Evolutionary conservation across 2,888 invertebrate genomes (phyloP).

Genomic region (Ceratothoa steindachneri): DNA sequence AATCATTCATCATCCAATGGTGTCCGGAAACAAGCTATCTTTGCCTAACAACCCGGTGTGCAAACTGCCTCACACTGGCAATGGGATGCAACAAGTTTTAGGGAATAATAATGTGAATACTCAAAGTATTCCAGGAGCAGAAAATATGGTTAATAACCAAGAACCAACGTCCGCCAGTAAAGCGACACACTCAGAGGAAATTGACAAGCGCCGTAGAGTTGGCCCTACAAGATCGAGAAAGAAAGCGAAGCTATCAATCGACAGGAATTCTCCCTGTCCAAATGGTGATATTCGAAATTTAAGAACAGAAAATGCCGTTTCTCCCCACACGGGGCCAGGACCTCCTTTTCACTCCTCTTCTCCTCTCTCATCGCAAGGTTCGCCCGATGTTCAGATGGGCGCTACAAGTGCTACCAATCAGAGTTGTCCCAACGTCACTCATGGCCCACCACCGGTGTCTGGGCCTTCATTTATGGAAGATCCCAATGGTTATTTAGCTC

Average conservation of each 20-base stretch:
- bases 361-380: not conserved
- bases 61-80: constrained; percentile 19
- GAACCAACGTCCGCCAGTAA: constrained; percentile 15
- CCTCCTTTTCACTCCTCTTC: constrained; percentile 7
- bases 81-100: not conserved
- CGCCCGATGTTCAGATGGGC: not conserved
- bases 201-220: constrained; percentile 34
- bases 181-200: constrained; percentile 29
- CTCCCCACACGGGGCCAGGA: constrained; percentile 21
- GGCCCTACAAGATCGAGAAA: constrained; percentile 29
- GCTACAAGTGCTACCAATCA: not conserved
- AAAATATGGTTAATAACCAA: constrained; percentile 19
- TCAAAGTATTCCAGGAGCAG: constrained; percentile 2
- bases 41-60: constrained; percentile 34
- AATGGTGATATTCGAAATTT: constrained; percentile 62
- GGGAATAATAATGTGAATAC: not conserved
- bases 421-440: not conserved
- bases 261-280: constrained; percentile 57
- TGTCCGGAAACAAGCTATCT: constrained; percentile 28
- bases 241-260: constrained; percentile 44
- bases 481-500: constrained; percentile 82
- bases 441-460: constrained; percentile 13
- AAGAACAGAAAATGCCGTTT: constrained; percentile 53
- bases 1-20: constrained; percentile 16
- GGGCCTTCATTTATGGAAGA: constrained; percentile 76